A percentile compares a stretch with the other conserved stretches of the same genome.
phyloP scores from a whole-genome alignment of 35 echinoderm and acorn worm genomes.

The Apostichopus japonicus region DNA sequence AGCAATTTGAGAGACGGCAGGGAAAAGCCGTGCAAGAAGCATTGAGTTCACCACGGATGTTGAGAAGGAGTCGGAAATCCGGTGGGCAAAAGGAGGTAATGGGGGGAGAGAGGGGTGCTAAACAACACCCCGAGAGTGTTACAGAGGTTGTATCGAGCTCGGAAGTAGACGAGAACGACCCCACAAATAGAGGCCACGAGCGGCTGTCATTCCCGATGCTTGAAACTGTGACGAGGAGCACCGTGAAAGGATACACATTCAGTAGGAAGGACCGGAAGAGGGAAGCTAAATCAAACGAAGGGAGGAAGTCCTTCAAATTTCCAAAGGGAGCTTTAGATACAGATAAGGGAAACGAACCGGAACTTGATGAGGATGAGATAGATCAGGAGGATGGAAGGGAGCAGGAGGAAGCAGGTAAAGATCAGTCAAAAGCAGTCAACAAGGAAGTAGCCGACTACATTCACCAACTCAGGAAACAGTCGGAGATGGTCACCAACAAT shows the following conservation, averaged over 20 bases:
- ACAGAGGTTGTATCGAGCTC: constrained; percentile 7
- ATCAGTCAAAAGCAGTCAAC: not conserved
- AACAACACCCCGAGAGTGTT: no score
- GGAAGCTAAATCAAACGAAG: not conserved
- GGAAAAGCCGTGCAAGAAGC: no score
- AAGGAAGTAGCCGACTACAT: not conserved
- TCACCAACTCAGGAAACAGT: not conserved
- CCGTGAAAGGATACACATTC: no score
- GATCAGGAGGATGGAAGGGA: not conserved
- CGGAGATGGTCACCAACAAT: no score
- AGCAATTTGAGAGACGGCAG: no score
- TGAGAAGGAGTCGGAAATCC: no score
- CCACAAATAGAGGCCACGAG: not conserved
- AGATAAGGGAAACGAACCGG: not conserved
- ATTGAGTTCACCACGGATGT: no score
- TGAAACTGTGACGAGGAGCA: not conserved
- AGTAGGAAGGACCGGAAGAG: not conserved
- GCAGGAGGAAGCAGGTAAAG: not conserved
- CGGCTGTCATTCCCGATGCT: constrained; percentile 21
- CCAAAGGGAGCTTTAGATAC: not conserved
- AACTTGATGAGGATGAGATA: not conserved
- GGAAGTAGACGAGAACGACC: not conserved
- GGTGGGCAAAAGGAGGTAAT: no score
- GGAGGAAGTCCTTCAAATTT: not conserved
- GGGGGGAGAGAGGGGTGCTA: no score